Base-by-base conservation (phyloP, 1,140 invertebrate genomes). In the Halesus radiatus region DNA sequence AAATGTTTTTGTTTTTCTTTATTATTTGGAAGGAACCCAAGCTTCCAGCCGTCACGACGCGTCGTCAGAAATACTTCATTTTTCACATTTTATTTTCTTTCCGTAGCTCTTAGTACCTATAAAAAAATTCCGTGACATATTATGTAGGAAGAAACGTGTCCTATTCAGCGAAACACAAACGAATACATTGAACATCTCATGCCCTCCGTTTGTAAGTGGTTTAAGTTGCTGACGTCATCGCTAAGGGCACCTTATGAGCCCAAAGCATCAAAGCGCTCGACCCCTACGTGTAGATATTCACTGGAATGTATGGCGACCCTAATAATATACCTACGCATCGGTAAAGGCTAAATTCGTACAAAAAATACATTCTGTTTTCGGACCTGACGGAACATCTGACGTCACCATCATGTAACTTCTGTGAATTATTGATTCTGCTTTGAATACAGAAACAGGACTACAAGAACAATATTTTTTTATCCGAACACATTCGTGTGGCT, bases 201-300 rank as follows among this genome's bases (percentile, higher is more conserved):
- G 20, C 20, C 20, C 56, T 20, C 62, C 62, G n/a, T 22, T 32
- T 32, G 62, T 26, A n/a, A 66, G 62, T 66, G 26, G 62, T 29
- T 20, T 20, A 50, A 50, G 66, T 16, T 70, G 32, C 66, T 70
- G 66, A 70, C 66, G 66, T 70, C 66, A 70, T 70, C 15, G 32
- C 66, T 50, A 10, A 22, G 18, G 66, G 32, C 37, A 23, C 32
- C n/a, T 20, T 37, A 70, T 37, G 37, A 70, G 22, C 20, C 66
- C 29, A 66, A 8, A 66, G 62, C 23, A 22, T 50, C 62, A 2
- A 1, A 13, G 32, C 16, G 16, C 16, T 45, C 37, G 66, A 23
- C 37, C 66, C 37, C 37, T 50, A 66, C 32, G 66, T 70, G 16
- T 50, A 52, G 37, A 70, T 70, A 52, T 70, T 50, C 45, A 50